phyloP scores from a whole-genome alignment of 2,888 invertebrate genomes.

The Spisula subtruncata region DNA sequence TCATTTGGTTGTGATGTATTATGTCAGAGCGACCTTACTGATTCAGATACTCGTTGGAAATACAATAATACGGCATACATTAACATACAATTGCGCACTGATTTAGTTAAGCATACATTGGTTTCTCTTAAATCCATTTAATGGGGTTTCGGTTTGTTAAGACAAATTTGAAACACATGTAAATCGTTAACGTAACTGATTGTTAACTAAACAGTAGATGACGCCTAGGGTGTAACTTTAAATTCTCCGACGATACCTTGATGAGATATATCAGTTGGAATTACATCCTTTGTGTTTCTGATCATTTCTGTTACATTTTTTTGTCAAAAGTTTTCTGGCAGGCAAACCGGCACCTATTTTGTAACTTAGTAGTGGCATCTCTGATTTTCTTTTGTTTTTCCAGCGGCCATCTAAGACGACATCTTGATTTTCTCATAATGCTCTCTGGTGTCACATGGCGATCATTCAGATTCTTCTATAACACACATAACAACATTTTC shows the following conservation, averaged over 20 bases:
- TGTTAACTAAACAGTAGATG: neutral
- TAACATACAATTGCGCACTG: neutral
- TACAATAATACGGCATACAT: neutral
- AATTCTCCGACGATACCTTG: neutral
- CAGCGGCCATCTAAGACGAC: no score
- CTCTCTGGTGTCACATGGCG: no score
- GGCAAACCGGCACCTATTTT: no score
- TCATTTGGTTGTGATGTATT: neutral
- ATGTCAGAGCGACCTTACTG: neutral
- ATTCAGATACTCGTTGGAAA: neutral
- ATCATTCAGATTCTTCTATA: no score
- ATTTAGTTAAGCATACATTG: neutral
- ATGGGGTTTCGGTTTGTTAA: neutral
- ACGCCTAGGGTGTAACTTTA: neutral
- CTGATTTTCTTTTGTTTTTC: no score
- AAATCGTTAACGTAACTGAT: slow-evolving; percentile 1
- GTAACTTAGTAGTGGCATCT: no score
- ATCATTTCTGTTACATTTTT: no score
- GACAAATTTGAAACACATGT: slow-evolving; percentile 29
- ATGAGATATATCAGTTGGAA: no score
- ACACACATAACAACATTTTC: no score
- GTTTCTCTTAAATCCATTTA: neutral
- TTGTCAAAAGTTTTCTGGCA: no score
- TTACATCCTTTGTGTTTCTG: no score
- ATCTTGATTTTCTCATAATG: no score